These are phyloP conservation scores for Meteorus sp. DNA, from an alignment of 1,140 invertebrate genomes.

Conservation along the genomic window DNA sequence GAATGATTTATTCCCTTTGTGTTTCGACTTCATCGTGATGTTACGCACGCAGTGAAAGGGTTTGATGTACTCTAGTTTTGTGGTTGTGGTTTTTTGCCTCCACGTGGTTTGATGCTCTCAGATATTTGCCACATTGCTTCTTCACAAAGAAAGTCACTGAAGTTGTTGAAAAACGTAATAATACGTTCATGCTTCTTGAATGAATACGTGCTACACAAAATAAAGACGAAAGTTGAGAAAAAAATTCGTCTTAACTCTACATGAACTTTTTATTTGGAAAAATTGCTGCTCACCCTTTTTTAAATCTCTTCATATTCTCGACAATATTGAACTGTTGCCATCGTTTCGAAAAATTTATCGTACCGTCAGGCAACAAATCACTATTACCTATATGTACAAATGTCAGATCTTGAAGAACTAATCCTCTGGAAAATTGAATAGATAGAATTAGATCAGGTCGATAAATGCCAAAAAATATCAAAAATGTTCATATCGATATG, in stretches of 20 bases:
- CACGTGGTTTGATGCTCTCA: slow-evolving; percentile 91
- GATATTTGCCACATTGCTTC: slow-evolving; percentile 98
- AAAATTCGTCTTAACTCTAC: slow-evolving; percentile 4
- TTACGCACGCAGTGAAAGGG: slow-evolving; percentile 41
- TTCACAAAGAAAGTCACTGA: slow-evolving; percentile 92
- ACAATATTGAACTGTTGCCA: slow-evolving; percentile 98
- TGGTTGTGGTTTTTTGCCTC: slow-evolving; percentile 61
- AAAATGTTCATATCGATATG: neutral
- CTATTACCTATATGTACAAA: slow-evolving; percentile 98
- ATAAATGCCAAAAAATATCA: slow-evolving; percentile 5
- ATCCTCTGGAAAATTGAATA: slow-evolving; percentile 72
- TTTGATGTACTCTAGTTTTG: slow-evolving; percentile 46
- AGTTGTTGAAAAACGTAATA: slow-evolving; percentile 94
- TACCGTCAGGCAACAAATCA: slow-evolving; percentile 83
- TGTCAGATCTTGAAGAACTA: slow-evolving; percentile 97
- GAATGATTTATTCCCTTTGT: slow-evolving; percentile 11
- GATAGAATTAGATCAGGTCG: slow-evolving; percentile 8
- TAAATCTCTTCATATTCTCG: slow-evolving; percentile 96
- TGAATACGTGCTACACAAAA: slow-evolving; percentile 70
- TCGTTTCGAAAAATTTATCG: slow-evolving; percentile 95
- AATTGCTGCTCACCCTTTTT: slow-evolving; percentile 75
- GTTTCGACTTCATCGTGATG: slow-evolving; percentile 30
- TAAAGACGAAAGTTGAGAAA: slow-evolving; percentile 9
- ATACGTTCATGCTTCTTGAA: slow-evolving; percentile 93
- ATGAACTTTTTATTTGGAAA: slow-evolving; percentile 10